A percentile compares a stretch with the other conserved stretches of the same genome.
Evolutionary conservation across 2,888 invertebrate genomes (phyloP).

Genomic region (Ecliptopera silaceata): DNA sequence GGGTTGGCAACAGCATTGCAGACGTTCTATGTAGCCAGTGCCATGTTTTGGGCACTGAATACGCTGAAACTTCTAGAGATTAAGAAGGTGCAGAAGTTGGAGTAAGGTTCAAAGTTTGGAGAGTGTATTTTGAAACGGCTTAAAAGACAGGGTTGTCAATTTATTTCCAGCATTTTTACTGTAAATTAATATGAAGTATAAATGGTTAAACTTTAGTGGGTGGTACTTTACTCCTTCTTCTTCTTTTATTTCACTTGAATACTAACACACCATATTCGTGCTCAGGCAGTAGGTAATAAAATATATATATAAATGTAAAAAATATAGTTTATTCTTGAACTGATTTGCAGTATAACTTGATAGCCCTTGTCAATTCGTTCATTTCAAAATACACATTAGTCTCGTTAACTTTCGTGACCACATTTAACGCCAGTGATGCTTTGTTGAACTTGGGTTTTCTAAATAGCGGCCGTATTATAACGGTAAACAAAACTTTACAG

Average conservation of each 20-base stretch:
- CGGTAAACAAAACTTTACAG: not conserved
- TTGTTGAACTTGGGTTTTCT: not conserved
- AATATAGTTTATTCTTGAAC: too few species aligned
- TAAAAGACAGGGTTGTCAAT: not conserved
- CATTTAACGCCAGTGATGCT: not conserved
- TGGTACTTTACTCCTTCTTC: too few species aligned
- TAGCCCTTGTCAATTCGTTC: too few species aligned
- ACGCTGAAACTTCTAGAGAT: conserved; percentile 83
- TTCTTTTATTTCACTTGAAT: too few species aligned
- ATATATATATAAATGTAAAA: too few species aligned
- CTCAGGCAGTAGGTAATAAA: too few species aligned
- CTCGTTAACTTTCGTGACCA: not conserved
- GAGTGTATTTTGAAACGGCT: not conserved
- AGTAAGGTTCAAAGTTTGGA: conserved; percentile 37
- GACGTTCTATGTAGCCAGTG: conserved; percentile 83
- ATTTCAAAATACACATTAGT: not conserved
- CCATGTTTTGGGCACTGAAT: conserved; percentile 86
- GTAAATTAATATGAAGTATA: too few species aligned
- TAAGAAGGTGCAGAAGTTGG: conserved; percentile 61
- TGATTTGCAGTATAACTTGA: too few species aligned
- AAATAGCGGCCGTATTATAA: not conserved
- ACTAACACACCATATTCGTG: too few species aligned
- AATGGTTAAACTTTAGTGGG: too few species aligned
- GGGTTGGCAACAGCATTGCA: conserved; percentile 72
- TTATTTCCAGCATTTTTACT: not conserved